Conservation (phyloP, 1,140 invertebrate genomes). For the Camponotus vicinus region DNA sequence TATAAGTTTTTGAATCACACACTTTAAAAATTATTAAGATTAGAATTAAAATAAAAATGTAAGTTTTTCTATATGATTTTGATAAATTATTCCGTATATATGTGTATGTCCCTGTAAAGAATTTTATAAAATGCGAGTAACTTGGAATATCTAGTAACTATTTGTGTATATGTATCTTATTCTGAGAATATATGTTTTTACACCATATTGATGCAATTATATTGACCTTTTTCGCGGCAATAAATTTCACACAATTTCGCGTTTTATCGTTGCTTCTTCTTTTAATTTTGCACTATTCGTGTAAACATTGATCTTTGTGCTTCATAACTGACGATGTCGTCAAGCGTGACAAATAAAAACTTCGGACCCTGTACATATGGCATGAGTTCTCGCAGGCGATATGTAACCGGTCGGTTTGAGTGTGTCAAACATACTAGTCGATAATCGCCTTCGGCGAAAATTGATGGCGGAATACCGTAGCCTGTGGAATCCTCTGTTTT, state of each 20-base stretch:
- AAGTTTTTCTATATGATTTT: no score
- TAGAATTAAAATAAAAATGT: no score
- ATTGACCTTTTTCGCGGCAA: neutral
- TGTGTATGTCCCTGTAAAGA: neutral
- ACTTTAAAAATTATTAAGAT: no score
- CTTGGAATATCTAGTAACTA: neutral
- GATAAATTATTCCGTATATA: no score
- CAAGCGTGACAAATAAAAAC: slow-evolving; percentile 54
- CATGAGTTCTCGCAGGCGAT: slow-evolving; percentile 48
- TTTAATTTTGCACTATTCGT: slow-evolving; percentile 29
- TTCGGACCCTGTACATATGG: neutral
- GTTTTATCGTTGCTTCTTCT: slow-evolving; percentile 14
- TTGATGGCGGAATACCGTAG: slow-evolving; percentile 35
- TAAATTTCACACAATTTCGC: slow-evolving; percentile 29
- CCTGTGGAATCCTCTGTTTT: slow-evolving; percentile 23
- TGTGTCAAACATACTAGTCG: slow-evolving; percentile 61
- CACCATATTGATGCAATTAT: neutral
- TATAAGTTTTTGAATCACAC: no score
- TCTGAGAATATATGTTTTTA: neutral
- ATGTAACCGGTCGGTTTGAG: slow-evolving; percentile 58
- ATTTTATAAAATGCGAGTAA: neutral
- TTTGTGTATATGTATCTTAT: neutral
- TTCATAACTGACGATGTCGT: slow-evolving; percentile 39
- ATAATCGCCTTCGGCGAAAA: slow-evolving; percentile 56
- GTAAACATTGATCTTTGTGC: slow-evolving; percentile 52